These are phyloP conservation scores for Brachymystax lenok DNA, from an alignment of 2,797 vertebrate species.

Conservation along the genomic window DNA sequence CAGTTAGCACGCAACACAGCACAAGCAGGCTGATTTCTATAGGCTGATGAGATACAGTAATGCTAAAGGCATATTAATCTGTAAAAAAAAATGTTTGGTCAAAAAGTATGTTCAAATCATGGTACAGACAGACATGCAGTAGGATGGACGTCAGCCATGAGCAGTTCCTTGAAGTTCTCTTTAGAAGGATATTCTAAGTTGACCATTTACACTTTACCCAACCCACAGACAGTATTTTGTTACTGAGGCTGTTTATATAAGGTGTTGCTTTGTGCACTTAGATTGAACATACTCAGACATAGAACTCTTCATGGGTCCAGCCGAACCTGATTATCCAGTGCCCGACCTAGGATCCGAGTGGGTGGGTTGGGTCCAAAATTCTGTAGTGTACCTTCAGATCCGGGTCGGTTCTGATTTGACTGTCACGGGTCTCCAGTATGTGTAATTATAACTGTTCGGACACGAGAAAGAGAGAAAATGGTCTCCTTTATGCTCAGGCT, in stretches of 20 bases:
- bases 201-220: background rate
- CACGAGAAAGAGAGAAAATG: no score
- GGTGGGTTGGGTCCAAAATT: no score
- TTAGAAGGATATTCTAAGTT: background rate
- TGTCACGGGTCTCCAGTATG: no score
- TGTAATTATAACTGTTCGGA: no score
- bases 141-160: background rate
- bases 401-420: no score
- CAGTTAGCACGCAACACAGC: slow-evolving; percentile 49
- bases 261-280: background rate
- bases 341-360: no score
- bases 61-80: slow-evolving; percentile 65
- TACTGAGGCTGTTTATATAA: background rate
- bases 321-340: no score
- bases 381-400: no score
- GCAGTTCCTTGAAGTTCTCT: background rate
- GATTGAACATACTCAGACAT: background rate
- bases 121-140: background rate
- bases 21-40: slow-evolving; percentile 70
- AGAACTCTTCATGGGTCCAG: no score
- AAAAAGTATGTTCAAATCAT: background rate
- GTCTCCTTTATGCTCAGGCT: no score
- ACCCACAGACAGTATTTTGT: background rate
- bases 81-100: slow-evolving; percentile 22
- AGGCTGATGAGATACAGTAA: slow-evolving; percentile 55